Percentiles rank a stretch among this genome's conserved stretches.
phyloP scores from a whole-genome alignment of 2,113 vertebrate species.

The Pao palembangensis region DNA sequence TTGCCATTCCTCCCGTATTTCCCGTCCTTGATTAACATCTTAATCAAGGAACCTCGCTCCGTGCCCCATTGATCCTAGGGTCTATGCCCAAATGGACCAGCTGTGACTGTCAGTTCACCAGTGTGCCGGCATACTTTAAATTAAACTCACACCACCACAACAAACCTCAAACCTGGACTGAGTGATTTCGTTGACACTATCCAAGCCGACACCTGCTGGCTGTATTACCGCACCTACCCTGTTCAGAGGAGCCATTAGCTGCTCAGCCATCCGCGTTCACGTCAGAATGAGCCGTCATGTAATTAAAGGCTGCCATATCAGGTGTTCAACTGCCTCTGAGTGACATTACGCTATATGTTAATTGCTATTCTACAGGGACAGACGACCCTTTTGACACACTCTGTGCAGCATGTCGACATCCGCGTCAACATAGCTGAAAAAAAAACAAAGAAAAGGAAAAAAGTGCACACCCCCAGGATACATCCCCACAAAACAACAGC shows the following conservation, averaged over 20 bases:
- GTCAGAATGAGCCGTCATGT: conserved; percentile 33
- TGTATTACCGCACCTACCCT: conserved; percentile 12
- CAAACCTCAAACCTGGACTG: too few relatives aligned
- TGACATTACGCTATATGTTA: conserved; percentile 24
- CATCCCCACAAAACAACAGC: conserved; percentile 30
- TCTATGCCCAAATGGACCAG: too few relatives aligned
- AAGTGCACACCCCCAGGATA: background rate
- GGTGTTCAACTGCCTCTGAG: conserved; percentile 38
- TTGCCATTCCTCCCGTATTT: too few relatives aligned
- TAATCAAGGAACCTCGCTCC: too few relatives aligned
- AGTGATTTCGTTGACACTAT: too few relatives aligned
- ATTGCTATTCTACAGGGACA: conserved; percentile 13
- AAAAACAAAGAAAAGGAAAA: conserved; percentile 4
- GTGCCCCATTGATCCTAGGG: too few relatives aligned
- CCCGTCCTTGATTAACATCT: too few relatives aligned
- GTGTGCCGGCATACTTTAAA: too few relatives aligned
- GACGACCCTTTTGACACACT: background rate
- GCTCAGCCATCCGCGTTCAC: conserved; percentile 35
- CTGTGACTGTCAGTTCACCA: too few relatives aligned
- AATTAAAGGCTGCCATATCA: conserved; percentile 42
- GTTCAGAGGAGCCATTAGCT: conserved; percentile 22
- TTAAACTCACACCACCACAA: too few relatives aligned
- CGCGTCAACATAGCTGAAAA: background rate
- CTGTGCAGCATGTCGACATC: background rate
- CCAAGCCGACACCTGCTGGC: background rate